A percentile compares a stretch with the other conserved stretches of the same genome.
These are phyloP conservation scores for Drosophila multiciliata DNA, from an alignment of 2,888 invertebrate species.

Conservation along the genomic window DNA sequence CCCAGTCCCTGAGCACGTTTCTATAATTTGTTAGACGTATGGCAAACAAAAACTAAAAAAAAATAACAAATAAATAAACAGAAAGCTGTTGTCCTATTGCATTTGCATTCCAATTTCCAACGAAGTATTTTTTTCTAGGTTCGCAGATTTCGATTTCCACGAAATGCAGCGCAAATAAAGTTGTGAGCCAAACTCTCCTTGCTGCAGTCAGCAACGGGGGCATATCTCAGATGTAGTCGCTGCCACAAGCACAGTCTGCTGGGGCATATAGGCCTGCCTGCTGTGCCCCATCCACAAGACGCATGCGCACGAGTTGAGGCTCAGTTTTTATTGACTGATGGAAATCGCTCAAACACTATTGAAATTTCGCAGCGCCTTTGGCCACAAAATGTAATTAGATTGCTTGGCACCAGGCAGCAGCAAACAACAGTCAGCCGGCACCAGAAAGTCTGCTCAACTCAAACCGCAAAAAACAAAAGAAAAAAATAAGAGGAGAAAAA, in stretches of 20 bases:
- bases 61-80: neutral
- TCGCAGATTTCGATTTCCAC: constrained; percentile 71
- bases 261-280: constrained; percentile 54
- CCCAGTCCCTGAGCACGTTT: constrained; percentile 34
- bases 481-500: constrained; percentile 17
- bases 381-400: constrained; percentile 81
- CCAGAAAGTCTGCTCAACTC: constrained; percentile 29
- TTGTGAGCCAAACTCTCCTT: constrained; percentile 56
- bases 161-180: constrained; percentile 74
- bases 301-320: constrained; percentile 23
- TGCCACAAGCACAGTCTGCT: constrained; percentile 12
- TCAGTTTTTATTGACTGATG: constrained; percentile 81
- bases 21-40: constrained; percentile 63
- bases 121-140: constrained; percentile 70
- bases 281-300: constrained; percentile 52
- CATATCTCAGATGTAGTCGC: constrained; percentile 69
- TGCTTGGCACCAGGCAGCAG: constrained; percentile 21
- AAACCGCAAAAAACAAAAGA: neutral
- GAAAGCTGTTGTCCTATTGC: constrained; percentile 29
- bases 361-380: constrained; percentile 45
- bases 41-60: constrained; percentile 5
- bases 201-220: constrained; percentile 24
- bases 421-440: constrained; percentile 5
- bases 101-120: constrained; percentile 71
- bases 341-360: constrained; percentile 78